Base-by-base conservation (phyloP, 2,113 vertebrate genomes). In the Neotragus moschatus region DNA sequence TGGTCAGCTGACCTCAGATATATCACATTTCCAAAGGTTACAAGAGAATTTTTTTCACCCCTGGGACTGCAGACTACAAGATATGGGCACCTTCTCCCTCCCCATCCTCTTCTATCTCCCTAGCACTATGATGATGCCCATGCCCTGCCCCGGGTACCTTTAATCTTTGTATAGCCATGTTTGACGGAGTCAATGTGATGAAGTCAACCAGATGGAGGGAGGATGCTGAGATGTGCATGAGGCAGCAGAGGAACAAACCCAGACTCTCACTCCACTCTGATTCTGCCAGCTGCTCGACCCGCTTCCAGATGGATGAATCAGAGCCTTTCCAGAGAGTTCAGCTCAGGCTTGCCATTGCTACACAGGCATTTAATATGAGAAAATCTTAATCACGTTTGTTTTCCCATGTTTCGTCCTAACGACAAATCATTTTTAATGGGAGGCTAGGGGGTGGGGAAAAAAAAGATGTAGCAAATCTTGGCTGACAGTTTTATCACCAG, bases 361-460 rank as follows among this genome's bases (percentile, higher is more conserved):
- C 0, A 1, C 36, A 92, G 91, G 79, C 89, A 63, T 95, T 98
- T 97, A 94, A 95, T 94, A 95, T 39, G 43, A 43, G 91, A 81
- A 94, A 81, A 86, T 95, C 97, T 97, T 98, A 97, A 98, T 98
- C 96, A 95, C 51, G 70, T 97, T 98, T 98, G 97, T 97, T 97
- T 98, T 93, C 91, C 94, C 93, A 53, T 94, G 96, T 96, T 97
- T 92, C 1, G 2, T 97, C 85, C 91, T 81, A 75, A 89, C 12
- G 0, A 96, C 96, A 98, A 98, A 98, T 97, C 96, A 94, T 96
- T 96, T 97, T 96, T 93, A 96, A 98, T 98, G 93, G 97, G 94
- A 90, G 75, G 79, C 73, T 66, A 88, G 94, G 49, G 95, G 85
- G n/a, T 36, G 36, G 94, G 70, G 13, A 1, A 82, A 82, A 77